Evolutionary conservation across 2,113 vertebrate species (phyloP), one percentile per base, ranked within the genome.

Genomic region (Syngnathus scovelli): DNA sequence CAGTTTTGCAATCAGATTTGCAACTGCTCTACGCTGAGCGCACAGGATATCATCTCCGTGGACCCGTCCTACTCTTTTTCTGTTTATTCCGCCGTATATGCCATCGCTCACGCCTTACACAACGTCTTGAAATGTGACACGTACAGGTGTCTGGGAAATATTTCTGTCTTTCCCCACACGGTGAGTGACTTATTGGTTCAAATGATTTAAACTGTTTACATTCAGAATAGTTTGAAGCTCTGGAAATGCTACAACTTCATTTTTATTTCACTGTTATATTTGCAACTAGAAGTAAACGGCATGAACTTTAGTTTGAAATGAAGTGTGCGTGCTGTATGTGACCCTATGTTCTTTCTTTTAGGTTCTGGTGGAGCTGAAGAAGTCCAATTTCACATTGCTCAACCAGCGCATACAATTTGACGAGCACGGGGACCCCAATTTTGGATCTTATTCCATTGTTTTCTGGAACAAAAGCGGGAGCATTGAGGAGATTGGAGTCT

Each of bases 381-480:
- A 82, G 61, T 92, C 91, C 27, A 90, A 94, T 66, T 96, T 96
- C 74, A 90, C 74, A 12, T 83, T 95, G 8, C 77, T 89, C 1
- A 70, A 89, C 4, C 78, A 83, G n/a, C 74, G 0, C 11, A 68
- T 96, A 67, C 66, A 79, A 1, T 95, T 96, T 27, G 84, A 95
- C 7, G 23, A 78, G 33, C 81, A 86, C 0, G 91, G 93, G 18
- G 90, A 94, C 66, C 78, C 87, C 1, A 54, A 23, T 19, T 56
- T n/a, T 7, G 85, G 88, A 39, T 79, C 79, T 19, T 94, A 90
- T 1, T 64, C 89, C 15, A 76, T 96, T 1, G 18, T 93, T 51
- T 82, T 78, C 73, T 95, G 94, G 95, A 89, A 90, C 7, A 88
- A 88, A 78, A 85, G 8, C 72, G 75, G 69, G 11, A 7, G 39